phyloP scores from a whole-genome alignment of 2,113 vertebrate genomes.

The Mesembrinibis cayennensis region DNA sequence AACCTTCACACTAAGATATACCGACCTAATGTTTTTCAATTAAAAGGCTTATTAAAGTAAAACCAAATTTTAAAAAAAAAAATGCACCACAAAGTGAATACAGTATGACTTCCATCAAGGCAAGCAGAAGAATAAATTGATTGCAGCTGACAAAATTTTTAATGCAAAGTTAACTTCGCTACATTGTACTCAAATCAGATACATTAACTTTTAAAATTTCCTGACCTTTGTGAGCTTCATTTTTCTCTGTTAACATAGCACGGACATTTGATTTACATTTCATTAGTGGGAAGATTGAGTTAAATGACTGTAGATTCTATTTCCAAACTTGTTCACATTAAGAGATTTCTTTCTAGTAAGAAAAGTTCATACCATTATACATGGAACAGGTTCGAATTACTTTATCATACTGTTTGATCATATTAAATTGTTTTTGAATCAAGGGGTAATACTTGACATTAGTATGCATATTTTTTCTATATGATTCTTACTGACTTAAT shows the following conservation, averaged over 20 bases:
- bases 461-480: not conserved
- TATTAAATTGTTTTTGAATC: not conserved
- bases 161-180: not conserved
- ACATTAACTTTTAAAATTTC: constrained; percentile 2
- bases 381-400: not conserved
- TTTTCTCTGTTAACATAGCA: not conserved
- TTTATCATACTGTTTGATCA: not conserved
- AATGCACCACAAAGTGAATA: not conserved
- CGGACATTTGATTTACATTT: constrained; percentile 9
- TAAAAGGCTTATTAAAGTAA: not conserved
- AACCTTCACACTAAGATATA: not conserved
- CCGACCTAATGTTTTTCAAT: not conserved
- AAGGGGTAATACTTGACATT: not conserved
- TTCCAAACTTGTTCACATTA: not conserved
- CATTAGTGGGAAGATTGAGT: not conserved
- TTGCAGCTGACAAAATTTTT: not conserved
- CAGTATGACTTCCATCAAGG: not conserved
- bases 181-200: not conserved
- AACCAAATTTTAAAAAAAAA: not conserved
- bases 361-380: not conserved
- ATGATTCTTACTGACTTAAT: not conserved
- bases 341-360: not conserved
- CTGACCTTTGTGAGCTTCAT: not conserved
- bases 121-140: not conserved
- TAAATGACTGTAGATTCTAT: not conserved